Evolutionary conservation across 2,797 vertebrate species (phyloP).

Genomic region (Falco naumanni): DNA sequence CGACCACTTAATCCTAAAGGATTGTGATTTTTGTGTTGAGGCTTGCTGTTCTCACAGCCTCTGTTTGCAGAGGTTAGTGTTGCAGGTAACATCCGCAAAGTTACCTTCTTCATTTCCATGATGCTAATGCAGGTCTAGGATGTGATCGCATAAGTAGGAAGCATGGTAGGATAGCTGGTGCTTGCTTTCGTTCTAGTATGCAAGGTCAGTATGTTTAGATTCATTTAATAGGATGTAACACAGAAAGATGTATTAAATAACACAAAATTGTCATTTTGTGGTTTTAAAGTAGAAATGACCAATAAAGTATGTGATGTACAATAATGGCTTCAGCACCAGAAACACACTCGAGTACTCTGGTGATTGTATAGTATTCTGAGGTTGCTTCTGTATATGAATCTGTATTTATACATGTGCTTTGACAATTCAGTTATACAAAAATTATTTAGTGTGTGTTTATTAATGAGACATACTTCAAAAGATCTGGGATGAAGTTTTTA

Average conservation of each 20-base stretch:
- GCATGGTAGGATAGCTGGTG: background rate
- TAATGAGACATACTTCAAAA: background rate
- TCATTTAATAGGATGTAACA: background rate
- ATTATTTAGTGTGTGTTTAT: background rate
- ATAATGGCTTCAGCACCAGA: background rate
- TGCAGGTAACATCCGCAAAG: background rate
- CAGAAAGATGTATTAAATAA: background rate
- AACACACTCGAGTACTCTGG: background rate
- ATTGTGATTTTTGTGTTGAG: background rate
- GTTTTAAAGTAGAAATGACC: background rate
- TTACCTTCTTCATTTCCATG: background rate
- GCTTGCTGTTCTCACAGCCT: background rate
- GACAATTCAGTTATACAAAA: background rate
- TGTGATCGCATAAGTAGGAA: background rate
- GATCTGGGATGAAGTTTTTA: background rate
- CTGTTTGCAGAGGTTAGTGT: background rate
- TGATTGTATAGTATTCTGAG: background rate
- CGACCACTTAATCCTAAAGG: background rate
- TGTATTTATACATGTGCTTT: background rate
- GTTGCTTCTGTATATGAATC: background rate
- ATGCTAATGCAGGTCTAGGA: background rate
- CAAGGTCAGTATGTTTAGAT: background rate
- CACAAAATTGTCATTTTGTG: background rate
- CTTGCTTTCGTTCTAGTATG: background rate
- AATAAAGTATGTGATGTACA: background rate